Percentiles rank a stretch among this genome's conserved stretches.
phyloP scores from a whole-genome alignment of 2,113 vertebrate genomes.

The Tetraodon nigroviridis region DNA sequence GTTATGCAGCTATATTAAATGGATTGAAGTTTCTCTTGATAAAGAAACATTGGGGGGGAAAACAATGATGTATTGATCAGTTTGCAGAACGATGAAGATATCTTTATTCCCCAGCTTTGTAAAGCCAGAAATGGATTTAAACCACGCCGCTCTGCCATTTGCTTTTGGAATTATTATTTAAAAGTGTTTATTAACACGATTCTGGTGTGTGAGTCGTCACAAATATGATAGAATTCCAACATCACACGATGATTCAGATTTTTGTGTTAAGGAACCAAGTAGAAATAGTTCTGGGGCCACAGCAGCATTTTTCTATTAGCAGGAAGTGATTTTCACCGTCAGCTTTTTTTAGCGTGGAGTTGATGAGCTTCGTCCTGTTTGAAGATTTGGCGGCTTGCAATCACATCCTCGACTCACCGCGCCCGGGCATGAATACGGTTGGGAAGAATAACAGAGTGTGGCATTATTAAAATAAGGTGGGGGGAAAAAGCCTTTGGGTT shows the following conservation, averaged over 20 bases:
- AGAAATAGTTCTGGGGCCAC: too few relatives aligned
- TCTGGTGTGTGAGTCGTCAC: background rate
- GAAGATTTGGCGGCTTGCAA: conserved; percentile 12
- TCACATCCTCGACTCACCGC: background rate
- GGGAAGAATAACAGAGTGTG: conserved; percentile 33
- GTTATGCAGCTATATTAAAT: conserved; percentile 39
- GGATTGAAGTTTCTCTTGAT: conserved; percentile 19
- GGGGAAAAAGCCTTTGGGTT: conserved; percentile 42
- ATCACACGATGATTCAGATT: background rate
- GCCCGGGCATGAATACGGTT: conserved; percentile 27
- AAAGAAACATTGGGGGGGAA: conserved; percentile 26
- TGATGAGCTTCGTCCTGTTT: background rate
- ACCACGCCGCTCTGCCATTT: too few relatives aligned
- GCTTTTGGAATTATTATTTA: too few relatives aligned
- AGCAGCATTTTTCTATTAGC: background rate
- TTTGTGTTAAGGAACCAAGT: too few relatives aligned
- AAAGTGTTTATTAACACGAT: background rate
- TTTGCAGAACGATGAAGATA: background rate
- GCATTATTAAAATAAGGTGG: conserved; percentile 50
- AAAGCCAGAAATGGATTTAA: too few relatives aligned
- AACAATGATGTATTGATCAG: conserved; percentile 36
- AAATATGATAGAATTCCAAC: background rate
- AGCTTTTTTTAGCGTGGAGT: background rate
- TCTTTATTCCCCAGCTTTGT: too few relatives aligned
- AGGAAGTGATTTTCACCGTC: background rate